phyloP scores from a whole-genome alignment of 2,888 invertebrate species.

The Prenolepis imparis region DNA sequence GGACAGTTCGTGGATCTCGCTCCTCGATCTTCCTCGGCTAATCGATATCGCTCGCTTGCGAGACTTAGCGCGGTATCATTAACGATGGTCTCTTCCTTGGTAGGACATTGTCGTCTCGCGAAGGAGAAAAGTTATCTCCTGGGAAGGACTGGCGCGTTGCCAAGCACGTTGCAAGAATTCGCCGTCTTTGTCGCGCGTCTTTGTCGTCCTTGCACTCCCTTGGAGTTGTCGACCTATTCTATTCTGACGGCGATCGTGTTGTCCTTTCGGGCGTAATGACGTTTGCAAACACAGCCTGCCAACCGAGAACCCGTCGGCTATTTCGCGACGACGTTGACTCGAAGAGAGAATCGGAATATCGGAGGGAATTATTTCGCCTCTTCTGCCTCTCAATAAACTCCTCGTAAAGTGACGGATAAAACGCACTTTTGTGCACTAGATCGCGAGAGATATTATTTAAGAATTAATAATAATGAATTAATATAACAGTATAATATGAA shows the following conservation, averaged over 20 bases:
- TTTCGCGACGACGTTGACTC: constrained; percentile 2
- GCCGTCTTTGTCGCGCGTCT: constrained; percentile 4
- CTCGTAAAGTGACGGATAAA: not conserved
- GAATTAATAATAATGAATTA: not conserved
- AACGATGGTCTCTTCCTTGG: not conserved
- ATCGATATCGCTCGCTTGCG: constrained; percentile 13
- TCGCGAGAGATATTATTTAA: not conserved
- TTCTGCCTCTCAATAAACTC: not conserved
- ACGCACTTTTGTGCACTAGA: not conserved
- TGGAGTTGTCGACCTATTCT: constrained; percentile 30
- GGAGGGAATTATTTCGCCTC: constrained; percentile 10
- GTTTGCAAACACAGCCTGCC: constrained; percentile 39
- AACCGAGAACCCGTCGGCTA: not conserved
- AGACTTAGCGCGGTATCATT: constrained; percentile 21
- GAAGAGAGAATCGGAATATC: constrained; percentile 7
- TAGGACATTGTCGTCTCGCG: not conserved
- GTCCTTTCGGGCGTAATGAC: constrained; percentile 44
- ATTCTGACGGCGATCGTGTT: constrained; percentile 20
- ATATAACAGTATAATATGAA: not conserved
- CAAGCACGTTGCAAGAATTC: constrained; percentile 27
- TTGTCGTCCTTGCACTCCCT: no score
- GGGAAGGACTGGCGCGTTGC: constrained; percentile 10
- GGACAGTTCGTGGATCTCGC: not conserved
- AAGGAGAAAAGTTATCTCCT: constrained; percentile 28
- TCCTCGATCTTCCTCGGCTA: not conserved